phyloP scores from a whole-genome alignment of 1,140 invertebrate genomes.

The Riptortus pedestris region DNA sequence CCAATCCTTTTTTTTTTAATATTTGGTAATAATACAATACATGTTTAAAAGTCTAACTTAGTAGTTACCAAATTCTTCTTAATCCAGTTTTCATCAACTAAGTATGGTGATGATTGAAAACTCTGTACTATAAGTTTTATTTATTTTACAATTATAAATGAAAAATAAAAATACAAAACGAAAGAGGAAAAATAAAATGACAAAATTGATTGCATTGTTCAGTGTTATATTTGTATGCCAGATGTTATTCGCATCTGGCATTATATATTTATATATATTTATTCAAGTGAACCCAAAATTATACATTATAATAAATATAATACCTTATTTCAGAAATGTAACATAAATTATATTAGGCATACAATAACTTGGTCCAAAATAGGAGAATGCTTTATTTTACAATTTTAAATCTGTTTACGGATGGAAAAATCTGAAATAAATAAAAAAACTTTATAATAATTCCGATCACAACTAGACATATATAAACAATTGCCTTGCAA shows the following conservation, averaged over 20 bases:
- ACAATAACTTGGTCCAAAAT: slow-evolving; percentile 25
- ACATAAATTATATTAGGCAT: slow-evolving; percentile 25
- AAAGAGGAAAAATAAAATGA: neutral
- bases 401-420: neutral
- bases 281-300: slow-evolving; percentile 26
- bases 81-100: no score
- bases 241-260: slow-evolving; percentile 19
- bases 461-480: slow-evolving; percentile 28
- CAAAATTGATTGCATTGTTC: slow-evolving; percentile 9
- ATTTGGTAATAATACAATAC: no score
- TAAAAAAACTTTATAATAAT: slow-evolving; percentile 9
- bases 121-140: no score
- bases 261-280: slow-evolving; percentile 23
- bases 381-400: slow-evolving; percentile 19
- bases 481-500: slow-evolving; percentile 27
- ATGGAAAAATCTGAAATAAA: slow-evolving; percentile 23
- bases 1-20: no score
- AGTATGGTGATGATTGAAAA: no score
- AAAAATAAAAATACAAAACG: neutral
- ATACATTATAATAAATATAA: slow-evolving; percentile 26
- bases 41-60: no score
- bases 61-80: no score
- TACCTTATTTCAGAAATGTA: slow-evolving; percentile 22
- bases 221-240: slow-evolving; percentile 24
- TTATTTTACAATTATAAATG: no score